Conservation (phyloP, 2,113 vertebrate genomes). For the Etheostoma spectabile region DNA sequence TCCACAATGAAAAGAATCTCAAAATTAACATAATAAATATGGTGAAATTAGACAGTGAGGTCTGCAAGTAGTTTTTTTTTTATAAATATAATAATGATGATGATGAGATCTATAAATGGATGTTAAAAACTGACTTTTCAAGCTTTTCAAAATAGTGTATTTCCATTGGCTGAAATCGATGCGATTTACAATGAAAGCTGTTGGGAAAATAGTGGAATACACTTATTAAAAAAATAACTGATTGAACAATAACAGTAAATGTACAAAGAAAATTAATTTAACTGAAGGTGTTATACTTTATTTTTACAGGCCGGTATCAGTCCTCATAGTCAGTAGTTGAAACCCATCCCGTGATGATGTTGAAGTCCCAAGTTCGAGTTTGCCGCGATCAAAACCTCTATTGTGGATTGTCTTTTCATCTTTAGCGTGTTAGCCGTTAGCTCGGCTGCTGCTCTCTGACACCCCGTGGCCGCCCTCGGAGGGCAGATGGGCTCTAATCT, state of each 20-base stretch:
- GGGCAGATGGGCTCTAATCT: slow-evolving; percentile 57
- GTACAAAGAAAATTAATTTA: background rate
- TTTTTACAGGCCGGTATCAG: background rate
- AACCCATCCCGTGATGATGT: background rate
- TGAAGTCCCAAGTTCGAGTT: background rate
- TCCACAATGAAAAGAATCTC: background rate
- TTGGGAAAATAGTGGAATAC: too few species aligned
- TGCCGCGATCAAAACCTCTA: background rate
- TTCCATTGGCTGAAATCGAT: background rate
- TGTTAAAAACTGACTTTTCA: too few species aligned
- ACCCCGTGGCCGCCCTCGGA: background rate
- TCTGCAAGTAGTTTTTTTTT: background rate
- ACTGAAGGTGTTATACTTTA: background rate
- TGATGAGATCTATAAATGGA: too few species aligned
- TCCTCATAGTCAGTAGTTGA: background rate
- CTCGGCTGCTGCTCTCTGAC: background rate
- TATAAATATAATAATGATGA: too few species aligned
- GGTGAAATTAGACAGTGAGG: background rate
- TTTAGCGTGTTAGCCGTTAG: background rate
- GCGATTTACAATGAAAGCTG: background rate
- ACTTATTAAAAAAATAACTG: too few species aligned
- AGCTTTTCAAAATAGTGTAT: background rate
- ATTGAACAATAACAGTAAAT: background rate
- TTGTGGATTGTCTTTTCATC: background rate
- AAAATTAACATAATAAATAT: background rate